phyloP scores from a whole-genome alignment of 2,113 vertebrate species.

The Sorex fumeus region DNA sequence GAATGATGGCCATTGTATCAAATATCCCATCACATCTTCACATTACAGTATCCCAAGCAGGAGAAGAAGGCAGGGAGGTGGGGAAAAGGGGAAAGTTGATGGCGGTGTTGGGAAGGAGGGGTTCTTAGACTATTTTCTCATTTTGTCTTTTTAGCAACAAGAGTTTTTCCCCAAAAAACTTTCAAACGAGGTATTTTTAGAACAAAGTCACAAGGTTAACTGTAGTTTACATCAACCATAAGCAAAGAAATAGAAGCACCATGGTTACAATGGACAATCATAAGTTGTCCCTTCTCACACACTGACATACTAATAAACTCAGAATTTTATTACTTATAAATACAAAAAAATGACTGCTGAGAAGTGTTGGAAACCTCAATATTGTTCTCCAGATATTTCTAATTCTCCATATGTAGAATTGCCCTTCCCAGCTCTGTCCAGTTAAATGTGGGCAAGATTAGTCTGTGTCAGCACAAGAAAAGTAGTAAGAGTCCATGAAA shows the following conservation, averaged over 20 bases:
- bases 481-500: background rate
- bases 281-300: background rate
- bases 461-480: background rate
- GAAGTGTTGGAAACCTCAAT: background rate
- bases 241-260: background rate
- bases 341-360: background rate
- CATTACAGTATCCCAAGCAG: background rate
- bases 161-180: background rate
- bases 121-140: background rate
- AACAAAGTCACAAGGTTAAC: background rate
- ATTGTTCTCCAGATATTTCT: background rate
- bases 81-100: no score
- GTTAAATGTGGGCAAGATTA: background rate
- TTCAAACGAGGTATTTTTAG: background rate
- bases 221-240: background rate
- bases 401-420: background rate
- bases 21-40: background rate
- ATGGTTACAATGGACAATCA: background rate
- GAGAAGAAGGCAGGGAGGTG: background rate
- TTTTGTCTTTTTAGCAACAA: background rate
- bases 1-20: background rate
- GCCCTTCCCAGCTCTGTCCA: background rate
- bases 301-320: background rate
- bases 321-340: background rate
- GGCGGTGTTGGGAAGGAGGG: background rate